phyloP scores from a whole-genome alignment of 1,140 invertebrate genomes.

The Pogonomyrmex barbatus region DNA sequence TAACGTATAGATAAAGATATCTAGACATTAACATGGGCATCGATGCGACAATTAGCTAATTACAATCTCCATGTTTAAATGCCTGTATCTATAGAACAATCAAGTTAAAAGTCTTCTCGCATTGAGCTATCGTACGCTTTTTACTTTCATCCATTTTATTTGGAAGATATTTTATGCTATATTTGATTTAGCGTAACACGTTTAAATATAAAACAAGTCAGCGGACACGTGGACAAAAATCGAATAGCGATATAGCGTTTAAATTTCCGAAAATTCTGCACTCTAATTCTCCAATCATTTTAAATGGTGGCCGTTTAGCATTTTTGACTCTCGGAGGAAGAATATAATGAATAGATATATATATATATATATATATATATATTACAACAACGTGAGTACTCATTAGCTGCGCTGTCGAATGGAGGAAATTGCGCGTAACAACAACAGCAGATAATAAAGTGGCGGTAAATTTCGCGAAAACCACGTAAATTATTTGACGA shows the following conservation, averaged over 20 bases:
- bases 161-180: not conserved
- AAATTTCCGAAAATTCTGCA: not conserved
- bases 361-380: no score
- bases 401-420: no score
- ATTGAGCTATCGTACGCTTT: not conserved
- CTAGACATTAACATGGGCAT: not conserved
- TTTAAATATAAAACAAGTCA: not conserved
- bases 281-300: not conserved
- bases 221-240: constrained; percentile 2
- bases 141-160: constrained; percentile 4
- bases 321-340: not conserved
- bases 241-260: not conserved
- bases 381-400: not conserved
- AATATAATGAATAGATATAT: not conserved
- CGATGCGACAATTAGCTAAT: not conserved
- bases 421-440: not conserved
- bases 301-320: not conserved
- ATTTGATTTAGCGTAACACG: not conserved
- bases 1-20: no score
- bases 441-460: not conserved
- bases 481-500: not conserved
- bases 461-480: not conserved
- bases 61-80: not conserved
- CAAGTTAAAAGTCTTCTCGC: constrained; percentile 6
- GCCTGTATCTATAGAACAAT: constrained; percentile 9